phyloP scores from a whole-genome alignment of 2,113 vertebrate species.

The Silurus asotus region DNA sequence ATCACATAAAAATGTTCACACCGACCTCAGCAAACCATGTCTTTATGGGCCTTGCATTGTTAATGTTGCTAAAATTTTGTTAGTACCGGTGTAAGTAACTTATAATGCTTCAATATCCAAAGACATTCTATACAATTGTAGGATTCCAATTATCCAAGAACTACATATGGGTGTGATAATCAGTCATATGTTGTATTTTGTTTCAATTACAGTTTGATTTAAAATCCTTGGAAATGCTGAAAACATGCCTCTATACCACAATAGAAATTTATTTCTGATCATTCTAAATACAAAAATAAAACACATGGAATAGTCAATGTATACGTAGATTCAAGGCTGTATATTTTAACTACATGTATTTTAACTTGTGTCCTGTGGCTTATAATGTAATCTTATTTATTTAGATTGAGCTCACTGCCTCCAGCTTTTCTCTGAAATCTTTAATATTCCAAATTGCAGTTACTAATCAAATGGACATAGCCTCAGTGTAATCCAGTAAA shows the following conservation, averaged over 20 bases:
- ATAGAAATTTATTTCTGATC: not conserved
- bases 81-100: not conserved
- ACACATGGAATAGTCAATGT: not conserved
- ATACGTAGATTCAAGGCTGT: not conserved
- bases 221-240: not conserved
- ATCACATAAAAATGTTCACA: not conserved
- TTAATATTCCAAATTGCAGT: conserved; percentile 57
- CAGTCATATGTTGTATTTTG: not conserved
- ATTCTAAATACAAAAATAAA: not conserved
- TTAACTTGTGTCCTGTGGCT: not conserved
- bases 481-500: conserved; percentile 62
- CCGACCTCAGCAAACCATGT: not conserved
- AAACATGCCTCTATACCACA: not conserved
- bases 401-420: not conserved
- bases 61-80: not conserved
- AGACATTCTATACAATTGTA: not conserved
- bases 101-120: not conserved
- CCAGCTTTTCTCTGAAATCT: conserved; percentile 39
- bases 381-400: conserved; percentile 6
- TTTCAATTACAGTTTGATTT: not conserved
- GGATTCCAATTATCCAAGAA: not conserved
- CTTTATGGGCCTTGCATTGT: not conserved
- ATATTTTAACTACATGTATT: conserved; percentile 1
- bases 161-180: not conserved
- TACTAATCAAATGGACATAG: conserved; percentile 67